Evolutionary conservation across 2,797 vertebrate genomes (phyloP).

Genomic region (Paguma larvata): DNA sequence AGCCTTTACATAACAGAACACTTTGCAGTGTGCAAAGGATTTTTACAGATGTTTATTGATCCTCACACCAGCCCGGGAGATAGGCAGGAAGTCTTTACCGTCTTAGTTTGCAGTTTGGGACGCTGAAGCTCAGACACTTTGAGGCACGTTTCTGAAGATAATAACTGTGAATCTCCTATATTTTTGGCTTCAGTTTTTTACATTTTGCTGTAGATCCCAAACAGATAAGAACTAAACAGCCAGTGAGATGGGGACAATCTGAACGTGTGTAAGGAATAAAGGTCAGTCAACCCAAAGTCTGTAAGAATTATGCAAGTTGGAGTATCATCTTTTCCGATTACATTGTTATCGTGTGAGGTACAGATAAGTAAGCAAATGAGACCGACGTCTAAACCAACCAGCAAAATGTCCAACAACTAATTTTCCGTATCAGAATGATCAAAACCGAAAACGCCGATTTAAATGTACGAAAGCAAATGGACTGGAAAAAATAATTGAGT

Average conservation of each 20-base stretch:
- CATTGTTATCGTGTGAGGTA: not conserved
- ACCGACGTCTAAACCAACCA: not conserved
- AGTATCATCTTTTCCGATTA: not conserved
- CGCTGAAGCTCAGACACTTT: conserved; percentile 5
- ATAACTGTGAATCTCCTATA: not conserved
- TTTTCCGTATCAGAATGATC: conserved; percentile 42
- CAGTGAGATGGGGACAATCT: not conserved
- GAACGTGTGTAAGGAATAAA: not conserved
- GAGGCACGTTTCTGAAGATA: not conserved
- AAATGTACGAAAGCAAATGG: not conserved
- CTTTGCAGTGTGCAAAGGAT: conserved; percentile 1
- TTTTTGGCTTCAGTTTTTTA: not conserved
- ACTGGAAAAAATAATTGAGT: not conserved
- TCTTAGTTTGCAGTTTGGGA: not conserved
- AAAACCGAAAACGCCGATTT: not conserved
- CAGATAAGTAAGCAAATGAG: not conserved
- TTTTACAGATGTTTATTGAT: not conserved
- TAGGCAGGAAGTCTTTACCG: not conserved
- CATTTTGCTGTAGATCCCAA: not conserved
- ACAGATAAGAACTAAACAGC: not conserved
- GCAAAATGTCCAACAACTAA: not conserved
- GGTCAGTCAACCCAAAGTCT: not conserved
- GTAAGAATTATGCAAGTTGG: not conserved
- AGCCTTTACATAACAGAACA: not conserved
- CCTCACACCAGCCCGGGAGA: conserved; percentile 68